Evolutionary conservation across 2,113 vertebrate genomes (phyloP).

Genomic region (Erpornis zantholeuca): DNA sequence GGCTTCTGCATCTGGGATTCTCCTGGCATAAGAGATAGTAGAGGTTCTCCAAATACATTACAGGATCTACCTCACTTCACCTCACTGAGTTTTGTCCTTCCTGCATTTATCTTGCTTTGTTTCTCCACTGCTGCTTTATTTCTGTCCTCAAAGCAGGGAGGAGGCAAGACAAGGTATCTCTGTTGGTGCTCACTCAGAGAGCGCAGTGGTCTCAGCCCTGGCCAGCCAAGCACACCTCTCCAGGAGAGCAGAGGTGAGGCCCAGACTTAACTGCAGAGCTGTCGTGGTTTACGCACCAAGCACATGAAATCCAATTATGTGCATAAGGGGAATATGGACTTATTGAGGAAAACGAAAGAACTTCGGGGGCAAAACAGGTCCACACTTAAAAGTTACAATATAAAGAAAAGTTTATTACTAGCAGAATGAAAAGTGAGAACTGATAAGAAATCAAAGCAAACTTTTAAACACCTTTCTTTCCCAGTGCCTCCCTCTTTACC

Average conservation of each 20-base stretch:
- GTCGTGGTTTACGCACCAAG: no score
- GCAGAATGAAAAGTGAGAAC: no score
- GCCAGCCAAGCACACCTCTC: background rate
- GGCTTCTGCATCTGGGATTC: background rate
- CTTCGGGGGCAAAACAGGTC: no score
- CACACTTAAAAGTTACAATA: no score
- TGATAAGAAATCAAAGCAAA: no score
- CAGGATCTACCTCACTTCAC: background rate
- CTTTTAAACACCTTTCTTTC: no score
- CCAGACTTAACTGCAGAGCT: background rate
- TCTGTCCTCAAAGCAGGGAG: background rate
- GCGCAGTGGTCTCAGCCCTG: background rate
- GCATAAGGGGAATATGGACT: no score
- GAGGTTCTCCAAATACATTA: background rate
- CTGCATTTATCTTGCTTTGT: background rate
- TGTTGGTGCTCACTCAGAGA: background rate
- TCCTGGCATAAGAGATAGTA: background rate
- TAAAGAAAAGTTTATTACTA: no score
- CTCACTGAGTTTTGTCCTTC: background rate
- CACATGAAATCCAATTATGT: no score
- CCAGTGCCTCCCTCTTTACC: no score
- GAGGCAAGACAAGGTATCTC: background rate
- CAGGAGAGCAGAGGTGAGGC: background rate
- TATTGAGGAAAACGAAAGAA: no score
- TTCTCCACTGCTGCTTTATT: background rate